Evolutionary conservation across 1,140 invertebrate genomes (phyloP), one percentile per base, ranked within the genome.

Genomic region (Sitophilus oryzae): DNA sequence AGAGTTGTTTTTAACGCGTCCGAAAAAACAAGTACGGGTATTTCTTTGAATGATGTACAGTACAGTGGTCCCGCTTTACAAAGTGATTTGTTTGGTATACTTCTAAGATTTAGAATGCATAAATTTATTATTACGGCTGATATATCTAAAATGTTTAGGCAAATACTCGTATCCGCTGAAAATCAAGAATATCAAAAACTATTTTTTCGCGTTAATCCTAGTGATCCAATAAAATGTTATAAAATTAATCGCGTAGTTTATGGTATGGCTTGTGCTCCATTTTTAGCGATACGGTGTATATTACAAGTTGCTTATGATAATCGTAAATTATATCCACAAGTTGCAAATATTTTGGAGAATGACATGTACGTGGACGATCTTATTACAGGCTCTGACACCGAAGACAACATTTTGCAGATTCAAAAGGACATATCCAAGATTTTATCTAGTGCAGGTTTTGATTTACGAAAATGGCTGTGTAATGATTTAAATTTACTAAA

Each of bases 61-160:
- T 23, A 61, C 1, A 54, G 54, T 3, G 71, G 71, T n/a, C 71
- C 71, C 2, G 66, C 63, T 46, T 48, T 76, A 0, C 71, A 72
- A 43, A 51, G 58, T 10, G 64, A 70, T 10, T 34, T 73, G 11
- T 20, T 58, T n/a, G 36, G 42, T 6, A 48, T 71, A n/a, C 11
- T 72, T 1, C 15, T 64, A 0, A 45, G 62, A 2, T 73, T 68
- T 52, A 50, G 71, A 20, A 40, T 15, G 2, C 56, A 62, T 42
- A n/a, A n/a, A 19, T 55, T 62, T 18, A 55, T 56, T 8, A 21
- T 65, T 5, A 51, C 44, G 14, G 65, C 63, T 1, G 74, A 76
- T 36, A 69, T 76, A 2, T 42, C 52, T 4, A 70, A 73, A 52
- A 76, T 77, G 72, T 79, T 73, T 52, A 44, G 73, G 5, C 71